These are phyloP conservation scores for Drosophila anomelani DNA, from an alignment of 2,888 invertebrate genomes.

Conservation along the genomic window DNA sequence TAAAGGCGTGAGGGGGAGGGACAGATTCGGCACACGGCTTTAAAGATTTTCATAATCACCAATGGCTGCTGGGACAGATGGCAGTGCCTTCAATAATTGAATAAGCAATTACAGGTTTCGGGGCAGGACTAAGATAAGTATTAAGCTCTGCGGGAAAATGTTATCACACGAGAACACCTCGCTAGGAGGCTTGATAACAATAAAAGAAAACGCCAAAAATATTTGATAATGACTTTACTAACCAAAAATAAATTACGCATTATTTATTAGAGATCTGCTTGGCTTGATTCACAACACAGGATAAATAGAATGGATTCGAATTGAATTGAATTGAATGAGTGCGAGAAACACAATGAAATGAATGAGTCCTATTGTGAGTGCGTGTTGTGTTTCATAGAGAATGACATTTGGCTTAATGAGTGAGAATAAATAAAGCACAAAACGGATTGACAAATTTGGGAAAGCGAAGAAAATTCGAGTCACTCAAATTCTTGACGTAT, in stretches of 20 bases:
- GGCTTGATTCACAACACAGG: too few relatives aligned
- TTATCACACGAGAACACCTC: background rate
- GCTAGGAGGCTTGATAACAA: background rate
- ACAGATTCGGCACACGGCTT: constrained; percentile 1
- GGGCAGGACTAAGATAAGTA: background rate
- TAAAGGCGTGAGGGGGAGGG: background rate
- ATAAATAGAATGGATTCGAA: too few relatives aligned
- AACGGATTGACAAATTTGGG: too few relatives aligned
- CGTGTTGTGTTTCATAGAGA: too few relatives aligned
- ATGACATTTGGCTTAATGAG: too few relatives aligned
- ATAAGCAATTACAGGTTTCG: constrained; percentile 45
- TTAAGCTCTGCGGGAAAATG: background rate
- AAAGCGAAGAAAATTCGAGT: too few relatives aligned
- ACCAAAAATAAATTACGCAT: background rate
- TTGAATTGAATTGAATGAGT: too few relatives aligned
- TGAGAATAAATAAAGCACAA: too few relatives aligned
- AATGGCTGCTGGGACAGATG: constrained; percentile 13
- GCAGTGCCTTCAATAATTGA: constrained; percentile 49
- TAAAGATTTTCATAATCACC: constrained; percentile 19
- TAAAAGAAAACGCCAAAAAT: background rate
- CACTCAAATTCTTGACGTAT: too few relatives aligned
- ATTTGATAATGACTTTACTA: background rate
- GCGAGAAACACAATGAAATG: too few relatives aligned
- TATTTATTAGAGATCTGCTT: too few relatives aligned
- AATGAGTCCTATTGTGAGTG: too few relatives aligned